Base-by-base conservation (phyloP, 1,140 invertebrate genomes). In the Lepidurus packardi region DNA sequence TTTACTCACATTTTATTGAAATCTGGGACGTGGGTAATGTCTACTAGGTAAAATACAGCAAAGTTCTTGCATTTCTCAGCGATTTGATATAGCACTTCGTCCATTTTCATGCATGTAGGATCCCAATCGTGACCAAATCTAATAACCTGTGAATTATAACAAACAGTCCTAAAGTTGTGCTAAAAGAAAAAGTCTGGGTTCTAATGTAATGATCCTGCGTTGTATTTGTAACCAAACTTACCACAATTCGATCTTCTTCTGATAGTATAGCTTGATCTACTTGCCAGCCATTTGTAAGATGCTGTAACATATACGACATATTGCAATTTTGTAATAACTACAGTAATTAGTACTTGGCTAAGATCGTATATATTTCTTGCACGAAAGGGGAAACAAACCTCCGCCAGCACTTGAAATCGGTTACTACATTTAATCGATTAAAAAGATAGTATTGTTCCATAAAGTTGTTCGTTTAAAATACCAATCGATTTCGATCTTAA, bases 81-180 rank as follows among this genome's bases (percentile, higher is more conserved):
- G 82, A 99, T 98, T 83, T 94, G 97, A 85, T 98, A 99, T 1
- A 99, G 86, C 0, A 97, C 94, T 88, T 99, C 98, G 84, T 99
- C 98, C 97, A 99, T 99, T 88, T 98, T 97, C 98, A 99, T 99
- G 85, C 98, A 99, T 21, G 96, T 96, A 8, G 98, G 97, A 84
- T 99, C 98, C 97, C 97, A 99, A 89, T 99, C 98, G 83, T 99
- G 97, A 0, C 98, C 98, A 88, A 99, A 99, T 79, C 97, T 88
- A 79, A 99, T 97, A 0, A 99, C 92, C 93, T 92, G 81, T 34
- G 34, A 34, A 34, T 34, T 4, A 34, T 34, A 34, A 3, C 3
- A 34, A 34, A 34, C 34, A 34, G 34, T 34, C 4, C 34, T 34
- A 34, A 34, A 34, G 3, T 34, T 34, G 3, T 34, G 34, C 34